Evolutionary conservation across 2,888 invertebrate species (phyloP).

Genomic region (Chloroclystis v-ata): DNA sequence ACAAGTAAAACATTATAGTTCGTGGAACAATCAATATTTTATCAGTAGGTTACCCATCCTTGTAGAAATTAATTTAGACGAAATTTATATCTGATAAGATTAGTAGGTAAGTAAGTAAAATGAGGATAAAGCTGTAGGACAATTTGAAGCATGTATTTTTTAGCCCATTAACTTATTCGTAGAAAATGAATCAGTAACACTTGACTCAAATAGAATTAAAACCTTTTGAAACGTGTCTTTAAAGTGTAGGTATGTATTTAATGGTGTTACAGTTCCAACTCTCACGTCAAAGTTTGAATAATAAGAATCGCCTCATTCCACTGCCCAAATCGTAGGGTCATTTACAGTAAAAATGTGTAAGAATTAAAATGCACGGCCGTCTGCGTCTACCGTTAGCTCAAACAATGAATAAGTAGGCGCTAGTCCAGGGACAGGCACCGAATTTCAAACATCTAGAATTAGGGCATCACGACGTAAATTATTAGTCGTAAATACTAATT

Average conservation of each 20-base stretch:
- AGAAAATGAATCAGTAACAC: too few species aligned
- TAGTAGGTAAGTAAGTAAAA: not conserved
- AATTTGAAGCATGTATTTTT: not conserved
- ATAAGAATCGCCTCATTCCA: constrained; percentile 14
- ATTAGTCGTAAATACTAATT: constrained; percentile 25
- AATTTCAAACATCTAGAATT: constrained; percentile 65
- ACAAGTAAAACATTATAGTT: too few species aligned
- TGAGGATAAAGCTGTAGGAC: not conserved
- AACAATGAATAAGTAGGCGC: constrained; percentile 41
- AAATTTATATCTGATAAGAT: too few species aligned
- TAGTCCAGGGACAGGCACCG: constrained; percentile 53
- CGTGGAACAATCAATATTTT: too few species aligned
- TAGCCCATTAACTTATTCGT: constrained; percentile 1
- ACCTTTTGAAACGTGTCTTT: too few species aligned
- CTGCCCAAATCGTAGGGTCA: constrained; percentile 42
- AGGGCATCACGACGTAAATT: constrained; percentile 41
- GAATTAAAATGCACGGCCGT: constrained; percentile 55
- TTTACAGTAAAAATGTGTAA: constrained; percentile 42
- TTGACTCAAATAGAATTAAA: too few species aligned
- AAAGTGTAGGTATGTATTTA: not conserved
- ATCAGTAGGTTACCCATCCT: too few species aligned
- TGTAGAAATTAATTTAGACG: too few species aligned
- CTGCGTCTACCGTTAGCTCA: constrained; percentile 42
- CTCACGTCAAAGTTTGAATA: too few species aligned
- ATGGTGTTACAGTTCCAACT: too few species aligned